Evolutionary conservation across 1,140 invertebrate species (phyloP).

Genomic region (Drosophila azteca): DNA sequence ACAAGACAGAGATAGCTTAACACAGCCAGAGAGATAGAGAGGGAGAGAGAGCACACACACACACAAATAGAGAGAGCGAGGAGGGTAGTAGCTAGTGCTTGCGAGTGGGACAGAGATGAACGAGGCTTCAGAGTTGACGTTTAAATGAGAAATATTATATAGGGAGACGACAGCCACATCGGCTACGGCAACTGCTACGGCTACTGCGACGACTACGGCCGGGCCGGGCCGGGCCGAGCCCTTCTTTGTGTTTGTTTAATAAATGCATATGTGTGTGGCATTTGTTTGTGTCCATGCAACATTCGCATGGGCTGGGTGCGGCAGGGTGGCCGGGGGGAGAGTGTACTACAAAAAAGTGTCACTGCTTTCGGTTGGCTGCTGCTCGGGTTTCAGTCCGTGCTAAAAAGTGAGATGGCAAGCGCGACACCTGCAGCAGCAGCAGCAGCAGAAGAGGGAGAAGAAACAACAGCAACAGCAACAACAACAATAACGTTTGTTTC

Average conservation of each 20-base stretch:
- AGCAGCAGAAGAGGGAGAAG: slow-evolving; percentile 28
- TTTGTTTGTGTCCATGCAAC: too few species aligned
- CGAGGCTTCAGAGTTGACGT: slow-evolving; percentile 47
- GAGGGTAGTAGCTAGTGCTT: too few species aligned
- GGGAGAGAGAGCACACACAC: too few species aligned
- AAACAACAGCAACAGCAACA: slow-evolving; percentile 14
- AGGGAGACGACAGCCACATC: slow-evolving; percentile 45
- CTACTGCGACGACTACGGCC: slow-evolving; percentile 30
- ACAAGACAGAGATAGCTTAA: too few species aligned
- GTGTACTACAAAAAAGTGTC: slow-evolving; percentile 50
- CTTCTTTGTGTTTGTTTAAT: slow-evolving; percentile 59
- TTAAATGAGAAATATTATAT: slow-evolving; percentile 61
- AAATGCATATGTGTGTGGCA: slow-evolving; percentile 29
- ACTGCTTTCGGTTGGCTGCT: slow-evolving; percentile 57
- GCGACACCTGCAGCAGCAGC: slow-evolving; percentile 65
- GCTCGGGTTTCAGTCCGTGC: slow-evolving; percentile 61
- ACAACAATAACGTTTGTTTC: slow-evolving; percentile 52
- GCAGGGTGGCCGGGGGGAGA: background rate
- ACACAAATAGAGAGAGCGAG: too few species aligned
- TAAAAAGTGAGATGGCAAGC: slow-evolving; percentile 73
- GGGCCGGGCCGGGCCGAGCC: slow-evolving; percentile 1
- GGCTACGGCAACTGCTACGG: background rate
- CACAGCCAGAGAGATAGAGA: too few species aligned
- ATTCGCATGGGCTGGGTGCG: background rate
- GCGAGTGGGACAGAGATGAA: slow-evolving; percentile 2